A percentile compares a stretch with the other conserved stretches of the same genome.
Evolutionary conservation across 2,797 vertebrate genomes (phyloP).

Genomic region (Salarias fasciatus): DNA sequence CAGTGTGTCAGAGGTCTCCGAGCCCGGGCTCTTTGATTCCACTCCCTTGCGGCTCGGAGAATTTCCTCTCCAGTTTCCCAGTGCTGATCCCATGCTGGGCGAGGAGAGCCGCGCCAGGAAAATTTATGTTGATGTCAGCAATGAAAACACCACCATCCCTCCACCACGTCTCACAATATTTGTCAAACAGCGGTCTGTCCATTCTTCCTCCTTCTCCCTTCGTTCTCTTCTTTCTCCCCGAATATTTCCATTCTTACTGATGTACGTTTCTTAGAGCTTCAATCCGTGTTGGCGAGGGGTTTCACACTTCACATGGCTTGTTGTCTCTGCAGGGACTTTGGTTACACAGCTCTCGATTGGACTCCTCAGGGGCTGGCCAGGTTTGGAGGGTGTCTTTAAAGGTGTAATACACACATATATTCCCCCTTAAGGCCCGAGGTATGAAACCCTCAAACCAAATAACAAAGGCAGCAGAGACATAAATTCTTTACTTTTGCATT

Average conservation of each 20-base stretch:
- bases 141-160: constrained; percentile 82
- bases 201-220: constrained; percentile 68
- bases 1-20: constrained; percentile 81
- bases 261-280: constrained; percentile 65
- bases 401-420: constrained; percentile 71
- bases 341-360: constrained; percentile 67
- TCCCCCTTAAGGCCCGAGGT: constrained; percentile 51
- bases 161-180: constrained; percentile 84
- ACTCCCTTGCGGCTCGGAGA: constrained; percentile 75
- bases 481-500: constrained; percentile 16
- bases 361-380: constrained; percentile 61
- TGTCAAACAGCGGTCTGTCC: constrained; percentile 84
- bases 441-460: constrained; percentile 54
- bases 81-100: constrained; percentile 79
- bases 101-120: constrained; percentile 79
- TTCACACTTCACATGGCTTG: constrained; percentile 79
- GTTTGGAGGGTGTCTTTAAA: constrained; percentile 68
- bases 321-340: constrained; percentile 76
- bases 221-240: constrained; percentile 62
- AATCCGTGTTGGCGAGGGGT: constrained; percentile 65
- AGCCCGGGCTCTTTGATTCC: constrained; percentile 80
- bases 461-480: constrained; percentile 61
- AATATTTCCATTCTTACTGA: constrained; percentile 68
- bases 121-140: constrained; percentile 87
- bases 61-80: constrained; percentile 83